Evolutionary conservation across 1,140 invertebrate genomes (phyloP).

Genomic region (Drosophila paulistorum): DNA sequence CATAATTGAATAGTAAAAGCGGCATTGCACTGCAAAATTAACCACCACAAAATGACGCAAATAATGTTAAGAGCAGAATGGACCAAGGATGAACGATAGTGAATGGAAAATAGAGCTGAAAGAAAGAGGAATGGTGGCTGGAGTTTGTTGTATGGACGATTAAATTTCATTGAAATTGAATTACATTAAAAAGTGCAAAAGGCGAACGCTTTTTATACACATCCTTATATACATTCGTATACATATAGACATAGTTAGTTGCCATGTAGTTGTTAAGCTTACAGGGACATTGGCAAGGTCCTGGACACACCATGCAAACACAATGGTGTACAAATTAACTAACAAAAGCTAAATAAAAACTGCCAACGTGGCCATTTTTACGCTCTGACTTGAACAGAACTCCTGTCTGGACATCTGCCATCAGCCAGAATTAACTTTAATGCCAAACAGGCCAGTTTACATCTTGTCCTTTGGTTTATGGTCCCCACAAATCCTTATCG

Average conservation of each 20-base stretch:
- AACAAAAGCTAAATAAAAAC: conserved; percentile 80
- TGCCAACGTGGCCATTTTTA: conserved; percentile 66
- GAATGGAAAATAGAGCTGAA: not conserved
- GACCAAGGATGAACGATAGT: conserved; percentile 5
- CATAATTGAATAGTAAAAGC: conserved; percentile 81
- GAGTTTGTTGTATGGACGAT: conserved; percentile 64
- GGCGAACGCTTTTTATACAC: conserved; percentile 50
- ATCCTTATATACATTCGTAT: not conserved
- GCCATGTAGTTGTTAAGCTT: conserved; percentile 9
- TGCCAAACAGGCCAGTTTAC: conserved; percentile 49
- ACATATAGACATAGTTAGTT: not conserved
- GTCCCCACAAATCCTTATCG: conserved; percentile 48
- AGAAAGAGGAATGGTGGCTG: not conserved
- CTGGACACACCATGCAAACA: conserved; percentile 29
- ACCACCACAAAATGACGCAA: conserved; percentile 81
- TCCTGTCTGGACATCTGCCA: conserved; percentile 47
- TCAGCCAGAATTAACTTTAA: conserved; percentile 49
- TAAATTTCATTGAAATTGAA: conserved; percentile 82
- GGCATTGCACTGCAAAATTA: conserved; percentile 77
- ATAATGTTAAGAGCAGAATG: conserved; percentile 63
- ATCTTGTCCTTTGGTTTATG: conserved; percentile 53
- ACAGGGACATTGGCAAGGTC: conserved; percentile 37
- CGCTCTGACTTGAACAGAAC: conserved; percentile 14
- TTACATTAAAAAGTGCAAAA: conserved; percentile 81
- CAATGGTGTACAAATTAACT: conserved; percentile 80